These are phyloP conservation scores for Cydia pomonella DNA, from an alignment of 1,140 invertebrate species.

Conservation along the genomic window DNA sequence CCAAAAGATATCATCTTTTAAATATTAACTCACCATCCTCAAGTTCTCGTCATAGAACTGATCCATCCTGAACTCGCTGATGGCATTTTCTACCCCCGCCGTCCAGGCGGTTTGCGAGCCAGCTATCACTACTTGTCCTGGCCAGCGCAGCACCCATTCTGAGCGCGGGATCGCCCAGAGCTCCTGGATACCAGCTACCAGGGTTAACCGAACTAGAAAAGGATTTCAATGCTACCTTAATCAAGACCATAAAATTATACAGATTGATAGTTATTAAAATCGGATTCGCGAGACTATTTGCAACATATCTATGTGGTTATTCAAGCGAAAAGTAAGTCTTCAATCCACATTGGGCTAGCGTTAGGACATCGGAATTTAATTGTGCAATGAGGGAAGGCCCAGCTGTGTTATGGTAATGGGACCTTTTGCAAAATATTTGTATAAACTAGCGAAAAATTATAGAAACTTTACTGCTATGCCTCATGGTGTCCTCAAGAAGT, in stretches of 20 bases:
- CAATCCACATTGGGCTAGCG: no score
- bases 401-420: no score
- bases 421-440: no score
- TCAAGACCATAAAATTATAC: background rate
- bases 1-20: no score
- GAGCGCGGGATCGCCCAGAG: constrained; percentile 78
- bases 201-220: constrained; percentile 74
- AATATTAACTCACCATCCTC: constrained; percentile 57
- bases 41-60: constrained; percentile 79
- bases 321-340: no score
- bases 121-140: constrained; percentile 88
- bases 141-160: constrained; percentile 88
- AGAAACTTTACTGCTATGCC: constrained; percentile 73
- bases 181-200: constrained; percentile 80
- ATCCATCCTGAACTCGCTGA: constrained; percentile 69
- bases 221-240: background rate
- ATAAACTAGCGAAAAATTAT: no score
- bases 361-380: no score
- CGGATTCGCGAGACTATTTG: no score
- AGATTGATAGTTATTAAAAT: no score
- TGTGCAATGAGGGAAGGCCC: no score
- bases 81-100: constrained; percentile 81
- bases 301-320: no score
- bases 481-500: constrained; percentile 86
- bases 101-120: constrained; percentile 85